These are phyloP conservation scores for Agrenia bidenticulata DNA, from an alignment of 2,888 invertebrate species.

Conservation along the genomic window DNA sequence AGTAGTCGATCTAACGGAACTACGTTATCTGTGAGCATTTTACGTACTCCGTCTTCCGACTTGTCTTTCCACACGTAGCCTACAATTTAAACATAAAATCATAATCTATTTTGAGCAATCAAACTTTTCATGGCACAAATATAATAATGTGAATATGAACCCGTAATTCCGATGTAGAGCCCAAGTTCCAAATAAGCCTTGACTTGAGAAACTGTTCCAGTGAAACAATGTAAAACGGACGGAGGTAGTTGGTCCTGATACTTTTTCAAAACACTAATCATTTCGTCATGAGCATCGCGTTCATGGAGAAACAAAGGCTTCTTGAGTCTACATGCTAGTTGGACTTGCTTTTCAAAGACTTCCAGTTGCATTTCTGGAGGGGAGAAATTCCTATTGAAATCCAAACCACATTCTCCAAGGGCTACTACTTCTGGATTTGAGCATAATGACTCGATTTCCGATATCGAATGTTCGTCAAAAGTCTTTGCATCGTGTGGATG, in stretches of 20 bases:
- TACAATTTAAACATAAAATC: too few species aligned
- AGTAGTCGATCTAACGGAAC: constrained; percentile 81
- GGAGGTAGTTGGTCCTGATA: constrained; percentile 68
- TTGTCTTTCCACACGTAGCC: constrained; percentile 89
- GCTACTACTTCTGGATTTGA: constrained; percentile 87
- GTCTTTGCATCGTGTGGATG: constrained; percentile 93
- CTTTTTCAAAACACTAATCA: constrained; percentile 70
- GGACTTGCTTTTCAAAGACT: constrained; percentile 81
- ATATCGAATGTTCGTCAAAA: constrained; percentile 66
- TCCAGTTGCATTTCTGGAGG: constrained; percentile 81
- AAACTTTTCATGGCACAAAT: too few species aligned
- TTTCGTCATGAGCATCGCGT: constrained; percentile 84
- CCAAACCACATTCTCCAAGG: constrained; percentile 11
- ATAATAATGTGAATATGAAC: too few species aligned
- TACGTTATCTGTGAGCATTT: constrained; percentile 74
- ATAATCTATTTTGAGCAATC: too few species aligned
- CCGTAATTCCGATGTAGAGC: constrained; percentile 80
- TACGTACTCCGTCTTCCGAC: constrained; percentile 83
- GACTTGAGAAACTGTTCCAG: constrained; percentile 83
- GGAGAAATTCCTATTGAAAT: constrained; percentile 72
- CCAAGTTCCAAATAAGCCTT: constrained; percentile 78
- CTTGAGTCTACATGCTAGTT: constrained; percentile 79
- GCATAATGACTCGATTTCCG: constrained; percentile 71
- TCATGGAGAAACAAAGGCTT: constrained; percentile 91
- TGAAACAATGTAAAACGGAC: constrained; percentile 86